Evolutionary conservation across 2,113 vertebrate species (phyloP), one percentile per base, ranked within the genome.

Genomic region (Chloropsis cyanopogon): DNA sequence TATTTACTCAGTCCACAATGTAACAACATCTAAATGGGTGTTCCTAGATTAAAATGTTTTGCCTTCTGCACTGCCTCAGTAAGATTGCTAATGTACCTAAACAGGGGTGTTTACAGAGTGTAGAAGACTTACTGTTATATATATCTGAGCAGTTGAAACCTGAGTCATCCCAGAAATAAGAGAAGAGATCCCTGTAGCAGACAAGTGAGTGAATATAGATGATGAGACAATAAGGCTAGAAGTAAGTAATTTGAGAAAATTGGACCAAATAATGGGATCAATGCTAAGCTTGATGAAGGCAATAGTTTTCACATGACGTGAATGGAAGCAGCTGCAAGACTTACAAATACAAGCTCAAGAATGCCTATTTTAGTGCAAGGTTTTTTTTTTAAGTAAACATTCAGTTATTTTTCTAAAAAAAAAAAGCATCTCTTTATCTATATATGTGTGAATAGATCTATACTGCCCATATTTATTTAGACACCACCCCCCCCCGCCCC

Each of bases 171-270:
- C 33, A 95, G 73, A 84, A 91, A 66, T 46, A 78, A 75, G 60
- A 29, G 44, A 63, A 83, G 42, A 20, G 66, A 88, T 47, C 12
- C 21, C 37, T 64, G 42, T 89, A 87, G 41, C 56, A 60, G 41
- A 90, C 26, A 69, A 85, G 71, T 59, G 10, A 37, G 26, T 92
- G 85, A n/a, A 59, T 90, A n/a, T 39, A 85, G 39, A 16, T 88
- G 46, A 54, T 59, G 54, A 89, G 46, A 76, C 65, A 91, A 59
- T 85, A 82, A 80, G 21, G 33, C 42, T 69, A 79, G 35, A 70
- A 91, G 21, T 76, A 87, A 82, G 56, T 66, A 82, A 82, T 86
- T 59, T 88, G 82, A 89, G 69, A 66, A 92, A 92, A 92, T 92
- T 64, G 35, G 69, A 72, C 59, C 78, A 86, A 73, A 79, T 90